Base-by-base conservation (phyloP, 2,888 invertebrate species). In the Bugula neritina region DNA sequence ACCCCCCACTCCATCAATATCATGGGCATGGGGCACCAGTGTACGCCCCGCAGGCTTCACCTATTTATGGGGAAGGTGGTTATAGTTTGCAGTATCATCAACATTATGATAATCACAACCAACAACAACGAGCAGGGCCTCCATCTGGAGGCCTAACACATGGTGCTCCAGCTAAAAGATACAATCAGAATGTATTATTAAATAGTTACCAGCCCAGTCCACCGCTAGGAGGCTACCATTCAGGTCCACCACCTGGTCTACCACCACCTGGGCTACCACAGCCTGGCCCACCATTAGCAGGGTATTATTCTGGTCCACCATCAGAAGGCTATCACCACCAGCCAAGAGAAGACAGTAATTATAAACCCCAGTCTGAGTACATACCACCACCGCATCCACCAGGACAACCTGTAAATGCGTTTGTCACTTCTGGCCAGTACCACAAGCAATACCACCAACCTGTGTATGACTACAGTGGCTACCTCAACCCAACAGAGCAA, bases 321-420 rank as follows among this genome's bases (percentile, higher is more conserved):
- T 63, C 63, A 10, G 63, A 31, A 13, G 63, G 63, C n/a, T 63
- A 63, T 31, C 63, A 31, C n/a, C 63, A 63, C n/a, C 63, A 63
- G 63, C 63, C 63, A 2, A 21, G 63, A 17, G 10, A 43, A 43
- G 43, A 43, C 17, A 43, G 43, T 43, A n/a, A n/a, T n/a, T n/a
- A n/a, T n/a, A n/a, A n/a, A n/a, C 43, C 5, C 5, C 43, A 43
- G 10, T 17, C 43, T 5, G 43, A 43, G 43, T 43, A 43, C 17
- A n/a, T n/a, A n/a, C n/a, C n/a, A n/a, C n/a, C n/a, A n/a, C 43
- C 43, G 17, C 43, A 43, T 43, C 43, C 43, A 43, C 43, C 43
- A 10, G 43, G 43, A 43, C 43, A 43, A 43, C 10, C 43, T 10
- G 43, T 17, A 10, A 5, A 43, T 17, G 5, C 43, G 5, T 10